A percentile compares a stretch with the other conserved stretches of the same genome.
Conservation (phyloP, 1,140 invertebrate species). For the Musca vetustissima region DNA sequence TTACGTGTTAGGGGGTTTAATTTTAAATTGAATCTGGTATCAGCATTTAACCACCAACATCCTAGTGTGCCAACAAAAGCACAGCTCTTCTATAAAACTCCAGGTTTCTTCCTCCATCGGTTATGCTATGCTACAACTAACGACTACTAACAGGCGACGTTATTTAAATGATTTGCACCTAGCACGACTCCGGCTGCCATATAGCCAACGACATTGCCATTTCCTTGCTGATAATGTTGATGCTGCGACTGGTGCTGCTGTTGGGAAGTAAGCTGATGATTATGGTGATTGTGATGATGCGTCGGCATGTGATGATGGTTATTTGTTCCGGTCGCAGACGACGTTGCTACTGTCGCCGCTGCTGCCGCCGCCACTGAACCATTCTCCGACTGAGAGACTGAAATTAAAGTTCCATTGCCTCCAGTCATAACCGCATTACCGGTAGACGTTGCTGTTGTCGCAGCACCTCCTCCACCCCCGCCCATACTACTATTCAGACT, state of each 20-base stretch:
- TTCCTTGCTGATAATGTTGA: constrained; percentile 33
- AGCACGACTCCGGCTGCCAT: constrained; percentile 53
- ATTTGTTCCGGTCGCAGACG: background rate
- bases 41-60: constrained; percentile 17
- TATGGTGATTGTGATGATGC: constrained; percentile 28
- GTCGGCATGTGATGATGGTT: constrained; percentile 9
- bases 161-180: constrained; percentile 51
- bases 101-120: background rate
- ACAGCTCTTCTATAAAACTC: background rate
- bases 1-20: background rate
- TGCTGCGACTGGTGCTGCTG: constrained; percentile 33
- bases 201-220: constrained; percentile 35
- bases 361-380: constrained; percentile 23
- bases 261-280: constrained; percentile 19
- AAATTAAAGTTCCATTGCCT: constrained; percentile 33
- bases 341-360: constrained; percentile 19
- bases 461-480: too few species aligned
- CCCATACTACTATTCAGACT: constrained; percentile 2
- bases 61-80: constrained; percentile 10
- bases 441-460: constrained; percentile 20
- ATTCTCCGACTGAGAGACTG: constrained; percentile 15
- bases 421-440: constrained; percentile 33
- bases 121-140: background rate
- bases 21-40: constrained; percentile 3
- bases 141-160: constrained; percentile 44